Conservation (phyloP, 2,113 vertebrate species). For the Upupa epops region DNA sequence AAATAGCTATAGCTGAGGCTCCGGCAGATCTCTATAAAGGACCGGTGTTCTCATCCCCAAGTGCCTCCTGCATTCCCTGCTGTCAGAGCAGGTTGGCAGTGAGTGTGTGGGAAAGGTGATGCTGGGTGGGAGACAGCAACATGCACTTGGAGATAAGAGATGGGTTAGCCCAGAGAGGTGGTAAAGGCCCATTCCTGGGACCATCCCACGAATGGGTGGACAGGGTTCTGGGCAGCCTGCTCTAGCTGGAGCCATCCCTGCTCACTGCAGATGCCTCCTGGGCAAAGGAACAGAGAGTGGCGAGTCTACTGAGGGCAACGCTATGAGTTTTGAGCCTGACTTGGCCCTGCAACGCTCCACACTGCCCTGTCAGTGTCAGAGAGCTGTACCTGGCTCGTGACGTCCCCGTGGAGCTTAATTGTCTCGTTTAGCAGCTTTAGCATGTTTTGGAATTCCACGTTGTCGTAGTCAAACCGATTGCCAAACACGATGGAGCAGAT, state of each 20-base stretch:
- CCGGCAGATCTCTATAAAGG: neutral
- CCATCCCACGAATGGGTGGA: no score
- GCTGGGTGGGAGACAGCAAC: neutral
- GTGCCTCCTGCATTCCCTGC: fast-evolving
- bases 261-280: neutral
- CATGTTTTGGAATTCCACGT: slow-evolving; percentile 75
- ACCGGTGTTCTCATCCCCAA: neutral
- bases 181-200: no score
- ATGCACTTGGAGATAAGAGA: neutral
- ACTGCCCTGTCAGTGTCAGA: neutral
- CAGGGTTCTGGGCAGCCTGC: no score
- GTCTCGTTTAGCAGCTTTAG: slow-evolving; percentile 73
- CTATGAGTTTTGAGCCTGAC: fast-evolving
- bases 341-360: neutral
- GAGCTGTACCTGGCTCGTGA: slow-evolving; percentile 56
- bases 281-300: neutral
- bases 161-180: no score
- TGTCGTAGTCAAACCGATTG: slow-evolving; percentile 84
- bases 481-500: slow-evolving; percentile 83
- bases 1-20: neutral
- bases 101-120: neutral
- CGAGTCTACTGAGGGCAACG: neutral
- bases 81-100: neutral
- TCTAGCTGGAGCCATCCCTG: no score
- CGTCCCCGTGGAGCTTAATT: neutral